Conservation (phyloP, 64 coral and sea anemone genomes). For the Anthopleura sola region DNA sequence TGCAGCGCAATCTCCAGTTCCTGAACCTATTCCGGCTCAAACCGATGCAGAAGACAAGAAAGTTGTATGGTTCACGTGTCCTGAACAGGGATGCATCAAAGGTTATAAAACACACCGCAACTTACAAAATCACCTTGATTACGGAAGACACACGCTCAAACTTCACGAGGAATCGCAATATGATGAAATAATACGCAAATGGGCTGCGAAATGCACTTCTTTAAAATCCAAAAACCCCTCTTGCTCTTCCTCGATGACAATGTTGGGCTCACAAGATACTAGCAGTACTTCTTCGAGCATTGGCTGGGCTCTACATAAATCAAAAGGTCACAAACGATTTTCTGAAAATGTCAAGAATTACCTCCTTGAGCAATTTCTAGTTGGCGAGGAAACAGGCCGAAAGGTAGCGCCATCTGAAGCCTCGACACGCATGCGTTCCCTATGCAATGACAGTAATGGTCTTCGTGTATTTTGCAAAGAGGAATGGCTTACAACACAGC, state of each 20-base stretch:
- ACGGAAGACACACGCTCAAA: conserved; percentile 28
- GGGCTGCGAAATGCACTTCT: conserved; percentile 35
- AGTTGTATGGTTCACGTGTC: conserved; percentile 18
- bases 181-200: conserved; percentile 42
- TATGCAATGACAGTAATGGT: not conserved
- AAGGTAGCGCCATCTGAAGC: conserved; percentile 37
- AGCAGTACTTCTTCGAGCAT: not conserved
- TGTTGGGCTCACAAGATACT: not conserved
- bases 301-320: conserved; percentile 26
- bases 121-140: conserved; percentile 43
- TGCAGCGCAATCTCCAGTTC: not conserved
- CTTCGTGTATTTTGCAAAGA: conserved; percentile 28
- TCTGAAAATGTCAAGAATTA: conserved; percentile 28
- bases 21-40: not conserved
- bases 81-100: conserved; percentile 31
- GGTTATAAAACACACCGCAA: conserved; percentile 7
- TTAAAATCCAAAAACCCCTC: conserved; percentile 32
- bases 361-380: conserved; percentile 39
- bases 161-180: conserved; percentile 49
- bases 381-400: conserved; percentile 46
- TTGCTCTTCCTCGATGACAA: not conserved
- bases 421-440: conserved; percentile 26
- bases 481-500: conserved; percentile 38
- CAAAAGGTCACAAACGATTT: conserved; percentile 26
- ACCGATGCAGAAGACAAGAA: not conserved